Evolutionary conservation across 2,113 vertebrate species (phyloP).

Genomic region (Dissostichus mawsoni): DNA sequence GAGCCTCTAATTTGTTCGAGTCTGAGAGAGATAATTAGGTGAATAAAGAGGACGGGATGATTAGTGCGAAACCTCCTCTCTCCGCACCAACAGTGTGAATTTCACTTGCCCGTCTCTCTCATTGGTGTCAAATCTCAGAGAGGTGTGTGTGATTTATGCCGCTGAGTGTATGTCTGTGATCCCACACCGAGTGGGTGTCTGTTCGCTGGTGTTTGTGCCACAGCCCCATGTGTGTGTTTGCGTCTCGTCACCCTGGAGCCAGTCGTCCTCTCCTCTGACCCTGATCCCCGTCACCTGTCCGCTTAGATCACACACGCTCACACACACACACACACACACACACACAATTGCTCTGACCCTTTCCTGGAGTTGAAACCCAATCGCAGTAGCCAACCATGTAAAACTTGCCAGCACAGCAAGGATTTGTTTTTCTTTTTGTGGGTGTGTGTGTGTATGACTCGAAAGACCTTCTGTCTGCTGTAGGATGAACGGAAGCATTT

Average conservation of each 20-base stretch:
- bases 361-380: slow-evolving; percentile 70
- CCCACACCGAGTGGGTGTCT: slow-evolving; percentile 10
- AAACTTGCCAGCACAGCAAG: slow-evolving; percentile 67
- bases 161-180: neutral
- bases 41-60: slow-evolving; percentile 14
- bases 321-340: slow-evolving; percentile 30
- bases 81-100: slow-evolving; percentile 36
- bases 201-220: slow-evolving; percentile 1
- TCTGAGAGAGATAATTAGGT: slow-evolving; percentile 19
- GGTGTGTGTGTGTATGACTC: slow-evolving; percentile 36
- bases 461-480: slow-evolving; percentile 37
- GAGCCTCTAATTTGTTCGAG: slow-evolving; percentile 30
- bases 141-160: slow-evolving; percentile 31
- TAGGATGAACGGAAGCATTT: slow-evolving; percentile 23
- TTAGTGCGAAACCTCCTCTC: slow-evolving; percentile 10
- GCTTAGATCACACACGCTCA: slow-evolving; percentile 66
- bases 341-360: slow-evolving; percentile 59
- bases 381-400: slow-evolving; percentile 54
- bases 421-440: slow-evolving; percentile 65
- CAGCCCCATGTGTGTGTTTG: slow-evolving; percentile 40
- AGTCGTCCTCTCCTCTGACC: slow-evolving; percentile 68
- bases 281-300: slow-evolving; percentile 80
- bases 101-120: slow-evolving; percentile 28
- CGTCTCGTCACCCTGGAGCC: slow-evolving; percentile 71
- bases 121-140: slow-evolving; percentile 49